These are phyloP conservation scores for Macquaria ambigua DNA, from an alignment of 2,113 vertebrate genomes.

Conservation along the genomic window DNA sequence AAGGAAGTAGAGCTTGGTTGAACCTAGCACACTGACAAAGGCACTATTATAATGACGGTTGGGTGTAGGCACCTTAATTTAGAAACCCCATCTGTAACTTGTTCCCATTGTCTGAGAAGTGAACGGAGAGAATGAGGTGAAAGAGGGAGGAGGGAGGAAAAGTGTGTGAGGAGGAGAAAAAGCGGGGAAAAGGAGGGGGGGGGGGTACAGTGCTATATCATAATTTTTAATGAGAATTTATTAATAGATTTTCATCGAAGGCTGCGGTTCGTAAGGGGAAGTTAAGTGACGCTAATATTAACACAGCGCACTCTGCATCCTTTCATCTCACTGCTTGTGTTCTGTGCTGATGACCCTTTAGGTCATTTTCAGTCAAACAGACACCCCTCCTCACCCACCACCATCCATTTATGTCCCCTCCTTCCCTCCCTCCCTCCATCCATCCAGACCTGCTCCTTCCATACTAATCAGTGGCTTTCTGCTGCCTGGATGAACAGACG, in stretches of 20 bases:
- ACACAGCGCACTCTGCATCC: neutral
- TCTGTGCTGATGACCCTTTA: neutral
- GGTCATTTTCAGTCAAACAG: conserved; percentile 33
- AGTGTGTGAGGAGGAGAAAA: conserved; percentile 4
- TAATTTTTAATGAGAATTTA: conserved; percentile 76
- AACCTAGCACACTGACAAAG: conserved; percentile 43
- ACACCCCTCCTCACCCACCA: neutral
- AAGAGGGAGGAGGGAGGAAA: conserved; percentile 16
- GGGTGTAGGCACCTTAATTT: conserved; percentile 63
- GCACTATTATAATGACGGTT: conserved; percentile 34
- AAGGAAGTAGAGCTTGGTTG: conserved; percentile 16
- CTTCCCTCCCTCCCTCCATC: conserved; percentile 72
- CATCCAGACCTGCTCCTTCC: conserved; percentile 79
- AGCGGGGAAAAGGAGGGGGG: neutral
- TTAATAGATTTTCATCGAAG: conserved; percentile 72
- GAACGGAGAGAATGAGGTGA: conserved; percentile 38
- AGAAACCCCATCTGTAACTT: conserved; percentile 69
- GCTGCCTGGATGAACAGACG: conserved; percentile 75
- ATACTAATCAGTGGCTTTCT: conserved; percentile 88
- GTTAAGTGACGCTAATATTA: conserved; percentile 68
- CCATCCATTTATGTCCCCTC: neutral
- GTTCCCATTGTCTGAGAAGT: conserved; percentile 46
- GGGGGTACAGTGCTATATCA: conserved; percentile 41
- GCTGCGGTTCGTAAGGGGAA: conserved; percentile 43
- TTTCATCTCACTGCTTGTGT: conserved; percentile 19